Base-by-base conservation (phyloP, 1,140 invertebrate species). In the Drosophila hydei region DNA sequence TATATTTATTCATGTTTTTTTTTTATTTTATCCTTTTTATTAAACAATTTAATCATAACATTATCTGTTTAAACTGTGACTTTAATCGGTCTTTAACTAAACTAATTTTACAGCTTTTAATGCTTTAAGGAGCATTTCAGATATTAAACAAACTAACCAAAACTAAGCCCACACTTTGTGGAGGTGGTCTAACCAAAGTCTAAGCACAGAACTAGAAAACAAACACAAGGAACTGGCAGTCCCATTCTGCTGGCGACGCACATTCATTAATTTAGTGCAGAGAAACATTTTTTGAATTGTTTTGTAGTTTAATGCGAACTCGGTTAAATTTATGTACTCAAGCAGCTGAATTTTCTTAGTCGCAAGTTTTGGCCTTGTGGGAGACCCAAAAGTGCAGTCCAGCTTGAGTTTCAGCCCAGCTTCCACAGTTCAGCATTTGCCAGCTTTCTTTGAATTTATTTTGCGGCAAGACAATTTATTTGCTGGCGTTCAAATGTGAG, bases 241-340 rank as follows among this genome's bases (percentile, higher is more conserved):
- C 16, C 14, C 6, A 58, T 33, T 33, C 9, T 23, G 33, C 23
- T n/a, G 48, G 30, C 55, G 56, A 52, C 51, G 65, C 48, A 84
- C 77, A 79, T 89, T 89, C 77, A 89, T 89, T 89, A 89, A 85
- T 89, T 89, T 89, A 77, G 65, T 73, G 78, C 59, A 76, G 38
- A 33, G 38, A 77, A 72, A 61, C 67, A 75, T 72, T 75, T 61
- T 54, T 69, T 71, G 61, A 72, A 79, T 76, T 85, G 68, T 75
- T 79, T 85, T 75, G 61, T 68, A 61, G 61, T 72, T 68, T 70
- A 73, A 77, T 81, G 78, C 51, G 69, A 76, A 63, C 75, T 59
- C 60, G 68, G 59, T 74, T 67, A 67, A 89, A 89, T 89, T 89
- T 90, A 89, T 89, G 85, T 79, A 76, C 80, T 81, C 68, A 64